Evolutionary conservation across 2,797 vertebrate genomes (phyloP).

Genomic region (Otus scops): DNA sequence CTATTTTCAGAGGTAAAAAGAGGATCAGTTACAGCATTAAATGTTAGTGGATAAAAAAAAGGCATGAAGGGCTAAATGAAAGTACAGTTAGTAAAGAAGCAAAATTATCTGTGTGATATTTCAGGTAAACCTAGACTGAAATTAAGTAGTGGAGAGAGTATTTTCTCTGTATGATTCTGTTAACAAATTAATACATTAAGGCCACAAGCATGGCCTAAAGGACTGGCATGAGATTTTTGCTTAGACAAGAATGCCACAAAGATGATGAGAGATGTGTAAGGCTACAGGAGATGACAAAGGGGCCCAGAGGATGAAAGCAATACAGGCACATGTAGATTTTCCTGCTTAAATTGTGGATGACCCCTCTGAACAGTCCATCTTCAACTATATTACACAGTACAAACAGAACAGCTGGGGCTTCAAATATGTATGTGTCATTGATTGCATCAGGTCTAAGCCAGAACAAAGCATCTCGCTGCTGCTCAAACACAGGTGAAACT

Average conservation of each 20-base stretch:
- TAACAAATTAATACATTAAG: slow-evolving; percentile 5
- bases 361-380: not conserved
- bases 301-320: not conserved
- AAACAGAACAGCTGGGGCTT: not conserved
- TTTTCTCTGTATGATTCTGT: not conserved
- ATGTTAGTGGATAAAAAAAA: not conserved
- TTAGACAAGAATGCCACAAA: not conserved
- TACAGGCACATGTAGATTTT: not conserved
- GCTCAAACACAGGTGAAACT: not conserved
- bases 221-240: slow-evolving; percentile 14
- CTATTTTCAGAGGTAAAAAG: slow-evolving; percentile 78
- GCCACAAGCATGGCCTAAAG: slow-evolving; percentile 12
- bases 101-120: slow-evolving; percentile 34
- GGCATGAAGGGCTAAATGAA: slow-evolving; percentile 26
- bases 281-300: not conserved
- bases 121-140: slow-evolving; percentile 28
- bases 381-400: not conserved
- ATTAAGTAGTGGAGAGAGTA: slow-evolving; percentile 19
- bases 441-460: not conserved
- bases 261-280: not conserved
- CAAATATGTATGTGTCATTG: not conserved
- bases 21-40: slow-evolving; percentile 43
- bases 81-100: slow-evolving; percentile 43
- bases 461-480: not conserved
- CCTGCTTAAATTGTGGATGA: not conserved